Base-by-base conservation (phyloP, 2,888 invertebrate species). In the Tetranychus truncatus region DNA sequence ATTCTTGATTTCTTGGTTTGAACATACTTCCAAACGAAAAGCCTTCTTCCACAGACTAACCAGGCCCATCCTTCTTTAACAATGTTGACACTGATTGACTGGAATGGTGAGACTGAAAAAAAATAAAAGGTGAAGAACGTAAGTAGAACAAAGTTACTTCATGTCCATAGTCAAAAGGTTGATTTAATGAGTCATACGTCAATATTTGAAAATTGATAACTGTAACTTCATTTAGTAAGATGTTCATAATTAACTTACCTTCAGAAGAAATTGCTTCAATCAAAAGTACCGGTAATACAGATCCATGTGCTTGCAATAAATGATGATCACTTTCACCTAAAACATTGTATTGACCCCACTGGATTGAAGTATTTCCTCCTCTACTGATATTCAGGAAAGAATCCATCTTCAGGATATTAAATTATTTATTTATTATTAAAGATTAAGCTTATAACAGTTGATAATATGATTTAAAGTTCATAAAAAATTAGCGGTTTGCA, bases 191-290 rank as follows among this genome's bases (percentile, higher is more conserved):
- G 34, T 34, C 34, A 34, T 4, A 5, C 34, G 4, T 5, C 34
- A 34, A 65, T 67, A 67, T 2, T 67, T 20, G 20, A 15, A 24
- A 4, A 66, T 66, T 66, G 6, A 24, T 24, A 0, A 24, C 24
- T 2, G 24, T 24, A 24, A 24, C 24, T 24, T 24, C 24, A 69
- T 18, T 1, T 15, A 55, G 55, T 55, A 55, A 55, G 7, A 15
- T 55, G 1, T 6, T 55, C 6, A 15, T 15, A 55, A 5, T 55
- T 7, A 6, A 81, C 85, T 82, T 83, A 86, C 88, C 84, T 75
- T 89, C 89, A 80, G 89, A 87, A 83, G 91, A 90, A 71, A 91
- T 90, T 0, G 91, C 91, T 84, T 94, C 94, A 34, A 91, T 92
- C 3, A 95, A 91, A 76, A 91, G 86, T 1, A 94, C 92, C 46